Conservation (phyloP, 2,888 invertebrate genomes). For the Drosophila ezoana region DNA sequence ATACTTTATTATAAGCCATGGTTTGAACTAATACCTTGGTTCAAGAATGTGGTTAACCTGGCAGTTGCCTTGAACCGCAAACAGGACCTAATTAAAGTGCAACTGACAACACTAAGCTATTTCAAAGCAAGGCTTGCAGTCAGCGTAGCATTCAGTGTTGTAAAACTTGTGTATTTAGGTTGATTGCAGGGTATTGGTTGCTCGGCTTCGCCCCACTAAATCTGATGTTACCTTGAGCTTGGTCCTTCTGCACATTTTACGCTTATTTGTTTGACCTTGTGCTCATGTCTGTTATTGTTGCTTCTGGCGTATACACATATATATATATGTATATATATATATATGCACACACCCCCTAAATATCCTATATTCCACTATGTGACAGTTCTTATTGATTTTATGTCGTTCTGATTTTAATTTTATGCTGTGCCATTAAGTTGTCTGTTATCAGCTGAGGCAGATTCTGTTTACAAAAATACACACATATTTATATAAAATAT, state of each 20-base stretch:
- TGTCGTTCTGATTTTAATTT: background rate
- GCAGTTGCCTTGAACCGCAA: too few species aligned
- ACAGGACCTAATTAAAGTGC: too few species aligned
- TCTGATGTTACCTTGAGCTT: conserved; percentile 51
- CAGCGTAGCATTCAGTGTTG: background rate
- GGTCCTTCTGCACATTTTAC: conserved; percentile 51
- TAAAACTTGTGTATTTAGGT: background rate
- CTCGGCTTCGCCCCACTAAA: background rate
- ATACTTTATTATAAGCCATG: too few species aligned
- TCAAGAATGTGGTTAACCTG: too few species aligned
- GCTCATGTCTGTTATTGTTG: conserved; percentile 52
- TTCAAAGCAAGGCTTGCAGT: background rate
- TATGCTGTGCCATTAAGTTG: conserved; percentile 30
- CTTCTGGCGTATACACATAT: conserved; percentile 11
- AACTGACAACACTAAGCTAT: too few species aligned
- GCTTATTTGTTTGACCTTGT: conserved; percentile 74
- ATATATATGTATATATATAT: conserved; percentile 18
- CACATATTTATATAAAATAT: background rate
- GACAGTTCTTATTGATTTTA: conserved; percentile 46
- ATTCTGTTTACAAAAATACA: background rate
- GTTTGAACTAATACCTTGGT: too few species aligned
- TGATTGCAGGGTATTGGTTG: conserved; percentile 16
- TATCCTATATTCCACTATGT: conserved; percentile 23
- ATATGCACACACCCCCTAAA: conserved; percentile 16
- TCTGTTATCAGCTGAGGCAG: conserved; percentile 22